A percentile compares a stretch with the other conserved stretches of the same genome.
phyloP scores from a whole-genome alignment of 2,888 invertebrate species.

The Drosophila ezoana region DNA sequence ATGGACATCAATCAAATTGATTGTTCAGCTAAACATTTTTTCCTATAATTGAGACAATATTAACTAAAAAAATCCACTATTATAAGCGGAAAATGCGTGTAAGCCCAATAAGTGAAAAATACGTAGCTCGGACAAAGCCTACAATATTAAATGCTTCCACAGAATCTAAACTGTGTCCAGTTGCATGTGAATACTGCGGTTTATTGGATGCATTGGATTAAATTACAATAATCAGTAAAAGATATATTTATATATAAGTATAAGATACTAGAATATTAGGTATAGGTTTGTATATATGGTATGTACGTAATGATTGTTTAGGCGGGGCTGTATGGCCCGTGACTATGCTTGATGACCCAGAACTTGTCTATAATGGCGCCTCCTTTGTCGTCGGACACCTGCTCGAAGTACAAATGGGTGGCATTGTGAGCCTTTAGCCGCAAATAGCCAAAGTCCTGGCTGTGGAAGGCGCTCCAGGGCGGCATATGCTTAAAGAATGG shows the following conservation, averaged over 20 bases:
- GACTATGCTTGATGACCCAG: constrained; percentile 88
- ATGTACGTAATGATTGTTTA: background rate
- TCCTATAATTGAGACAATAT: too few relatives aligned
- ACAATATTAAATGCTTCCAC: too few relatives aligned
- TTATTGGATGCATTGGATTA: constrained; percentile 13
- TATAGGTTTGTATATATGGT: background rate
- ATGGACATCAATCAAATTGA: background rate
- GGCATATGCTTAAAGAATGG: constrained; percentile 87
- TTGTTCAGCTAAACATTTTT: too few relatives aligned
- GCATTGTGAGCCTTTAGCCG: constrained; percentile 91
- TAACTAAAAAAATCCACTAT: too few relatives aligned
- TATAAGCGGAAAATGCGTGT: too few relatives aligned
- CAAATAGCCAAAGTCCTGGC: constrained; percentile 96
- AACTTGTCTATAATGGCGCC: constrained; percentile 89
- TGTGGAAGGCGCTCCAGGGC: constrained; percentile 93
- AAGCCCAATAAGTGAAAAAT: too few relatives aligned
- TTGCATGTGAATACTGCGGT: background rate
- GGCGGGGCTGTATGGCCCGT: constrained; percentile 65
- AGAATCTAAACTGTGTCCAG: background rate
- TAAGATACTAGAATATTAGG: background rate
- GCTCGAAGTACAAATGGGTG: constrained; percentile 95
- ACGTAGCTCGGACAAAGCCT: background rate
- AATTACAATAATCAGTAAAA: constrained; percentile 20
- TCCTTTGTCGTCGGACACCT: constrained; percentile 91
- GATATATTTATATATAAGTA: background rate